Evolutionary conservation across 1,140 invertebrate species (phyloP), one percentile per base, ranked within the genome.

Genomic region (Drosophila lowei): DNA sequence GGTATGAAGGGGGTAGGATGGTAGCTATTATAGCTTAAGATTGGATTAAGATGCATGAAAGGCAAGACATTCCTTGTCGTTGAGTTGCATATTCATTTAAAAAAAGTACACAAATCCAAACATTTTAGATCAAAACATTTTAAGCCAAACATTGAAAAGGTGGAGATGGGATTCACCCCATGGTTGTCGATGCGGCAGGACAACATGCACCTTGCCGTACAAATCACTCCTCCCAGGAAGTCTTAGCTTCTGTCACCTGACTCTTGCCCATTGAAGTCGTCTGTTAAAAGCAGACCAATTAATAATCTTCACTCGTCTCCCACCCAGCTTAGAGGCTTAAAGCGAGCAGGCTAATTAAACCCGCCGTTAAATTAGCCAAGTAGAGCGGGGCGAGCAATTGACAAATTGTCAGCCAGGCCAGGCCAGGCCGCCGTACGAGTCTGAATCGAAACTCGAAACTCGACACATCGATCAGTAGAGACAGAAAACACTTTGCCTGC

Each of bases 401-500:
- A 74, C 71, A 74, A 74, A 74, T 74, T 74, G 71, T 74, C 43
- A 65, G 42, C 34, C 53, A 65, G 56, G 28, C 28, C 25, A 8
- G 7, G 6, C 50, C 42, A 41, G 5, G 16, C 54, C 11, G 18
- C 16, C 62, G 23, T 25, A 6, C 23, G 23, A 52, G 66, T 18
- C 30, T 15, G 23, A 47, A 44, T 15, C 30, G 46, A 48, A 44
- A 52, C 55, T 13, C 28, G 48, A 47, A 60, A 67, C 41, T 49
- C 55, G 76, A 54, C 43, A 72, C 70, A 71, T 80, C 60, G 42
- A 57, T 79, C 54, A 76, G 60, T 42, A 52, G 65, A 49, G 58
- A 71, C 66, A 68, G 66, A 56, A 72, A 77, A 77, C 74, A 66
- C 57, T 72, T 72, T 80, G 71, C 71, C 30, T 70, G 55, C 52